Evolutionary conservation across 2,113 vertebrate genomes (phyloP), one percentile per base, ranked within the genome.

Genomic region (Larimichthys crocea): DNA sequence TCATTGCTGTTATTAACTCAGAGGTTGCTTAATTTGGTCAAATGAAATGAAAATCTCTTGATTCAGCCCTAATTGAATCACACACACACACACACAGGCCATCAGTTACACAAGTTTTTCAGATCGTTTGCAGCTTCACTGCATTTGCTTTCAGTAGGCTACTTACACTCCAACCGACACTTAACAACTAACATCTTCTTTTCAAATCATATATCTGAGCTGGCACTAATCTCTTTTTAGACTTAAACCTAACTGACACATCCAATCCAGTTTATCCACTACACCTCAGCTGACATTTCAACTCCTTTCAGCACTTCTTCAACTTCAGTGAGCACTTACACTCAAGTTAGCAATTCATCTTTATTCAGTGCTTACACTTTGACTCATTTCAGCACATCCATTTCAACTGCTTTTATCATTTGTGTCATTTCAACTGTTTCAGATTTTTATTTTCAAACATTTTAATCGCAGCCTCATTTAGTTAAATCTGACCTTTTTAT

Each of bases 61-160:
- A 29, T 50, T 52, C 48, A 55, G 49, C 17, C 6, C 19, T 48
- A 26, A 31, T 46, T 63, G 3, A 53, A 60, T 62, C 29, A 29
- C 29, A 29, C 29, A 29, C 29, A 29, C 29, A 29, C 29, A 29
- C 29, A 29, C 26, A 29, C 11, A 71, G 4, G 5, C 26, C 26
- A 26, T 26, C 26, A 26, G 26, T 26, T 31, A 31, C 29, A 31
- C 29, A 31, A 26, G 26, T 26, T 56, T 79, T 16, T 66, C 40
- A 52, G 40, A 65, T 83, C 46, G 10, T 65, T 64, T 64, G 60
- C 60, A 65, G 26, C 59, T 77, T 60, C 40, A 49, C 1, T 57
- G 50, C 61, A 29, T 20, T 4, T 29, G 44, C 22, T 35, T 49
- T 22, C 26, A 72, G 4, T 19, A 35, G 35, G 35, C 35, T 35